Percentiles rank a stretch among this genome's conserved stretches.
Conservation (phyloP, 2,888 invertebrate genomes). For the Leptothorax acervorum region DNA sequence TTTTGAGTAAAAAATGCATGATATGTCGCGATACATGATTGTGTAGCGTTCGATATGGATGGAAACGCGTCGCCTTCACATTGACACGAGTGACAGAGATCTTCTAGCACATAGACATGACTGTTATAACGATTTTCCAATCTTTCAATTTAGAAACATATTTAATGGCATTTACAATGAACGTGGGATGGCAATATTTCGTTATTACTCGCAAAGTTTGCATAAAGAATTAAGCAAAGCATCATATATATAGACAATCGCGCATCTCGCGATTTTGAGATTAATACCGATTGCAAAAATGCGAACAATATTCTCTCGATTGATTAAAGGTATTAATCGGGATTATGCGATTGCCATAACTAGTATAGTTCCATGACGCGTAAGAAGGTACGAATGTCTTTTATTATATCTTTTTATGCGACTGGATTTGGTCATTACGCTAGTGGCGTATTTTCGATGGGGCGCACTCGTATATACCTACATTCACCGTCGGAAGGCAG, state of each 20-base stretch:
- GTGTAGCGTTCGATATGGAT: background rate
- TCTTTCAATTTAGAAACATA: constrained; percentile 30
- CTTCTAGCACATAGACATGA: background rate
- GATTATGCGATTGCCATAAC: background rate
- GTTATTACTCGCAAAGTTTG: constrained; percentile 24
- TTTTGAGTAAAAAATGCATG: background rate
- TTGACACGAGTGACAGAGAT: background rate
- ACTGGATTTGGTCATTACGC: constrained; percentile 11
- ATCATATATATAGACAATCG: background rate
- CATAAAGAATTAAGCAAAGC: background rate
- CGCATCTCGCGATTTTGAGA: background rate
- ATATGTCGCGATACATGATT: background rate
- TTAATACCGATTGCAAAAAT: background rate
- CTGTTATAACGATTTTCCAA: constrained; percentile 10
- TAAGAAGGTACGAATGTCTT: constrained; percentile 25
- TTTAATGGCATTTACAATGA: constrained; percentile 25
- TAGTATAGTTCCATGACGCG: constrained; percentile 31
- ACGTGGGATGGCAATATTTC: constrained; percentile 18
- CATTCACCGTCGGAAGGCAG: constrained; percentile 22
- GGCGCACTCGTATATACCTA: background rate
- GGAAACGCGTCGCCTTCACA: background rate
- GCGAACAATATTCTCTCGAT: background rate
- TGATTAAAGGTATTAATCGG: constrained; percentile 10
- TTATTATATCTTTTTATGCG: constrained; percentile 14
- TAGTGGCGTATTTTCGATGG: constrained; percentile 13